phyloP scores from a whole-genome alignment of 2,797 vertebrate species.

The Lindbergichthys nudifrons region DNA sequence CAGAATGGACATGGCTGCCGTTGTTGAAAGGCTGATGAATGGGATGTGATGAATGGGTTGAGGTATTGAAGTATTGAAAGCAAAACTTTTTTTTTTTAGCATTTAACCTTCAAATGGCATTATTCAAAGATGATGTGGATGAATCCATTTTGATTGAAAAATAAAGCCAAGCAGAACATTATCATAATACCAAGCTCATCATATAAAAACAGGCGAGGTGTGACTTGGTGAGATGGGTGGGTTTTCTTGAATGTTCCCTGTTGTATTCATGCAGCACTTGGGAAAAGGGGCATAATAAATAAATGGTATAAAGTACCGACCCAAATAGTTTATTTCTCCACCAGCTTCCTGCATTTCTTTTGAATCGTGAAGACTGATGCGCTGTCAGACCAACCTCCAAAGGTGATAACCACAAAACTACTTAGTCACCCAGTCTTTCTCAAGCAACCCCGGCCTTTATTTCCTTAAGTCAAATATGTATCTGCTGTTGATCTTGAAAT shows the following conservation, averaged over 20 bases:
- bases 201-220: slow-evolving; percentile 15
- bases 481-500: slow-evolving; percentile 23
- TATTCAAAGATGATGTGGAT: not conserved
- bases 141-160: slow-evolving; percentile 27
- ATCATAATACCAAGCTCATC: not conserved
- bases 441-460: slow-evolving; percentile 13
- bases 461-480: slow-evolving; percentile 27
- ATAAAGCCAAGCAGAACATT: slow-evolving; percentile 21
- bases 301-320: not conserved
- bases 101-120: not conserved
- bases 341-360: not conserved
- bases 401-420: slow-evolving; percentile 18
- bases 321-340: not conserved
- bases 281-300: not conserved
- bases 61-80: not conserved
- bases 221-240: slow-evolving; percentile 1
- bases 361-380: slow-evolving; percentile 40
- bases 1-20: not conserved
- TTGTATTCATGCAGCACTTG: slow-evolving; percentile 14
- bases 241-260: not conserved
- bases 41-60: not conserved
- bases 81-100: not conserved
- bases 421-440: not conserved
- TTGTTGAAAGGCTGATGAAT: not conserved
- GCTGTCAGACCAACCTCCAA: slow-evolving; percentile 34